Conservation (phyloP, 2,888 invertebrate genomes). For the Mycogona germanica region DNA sequence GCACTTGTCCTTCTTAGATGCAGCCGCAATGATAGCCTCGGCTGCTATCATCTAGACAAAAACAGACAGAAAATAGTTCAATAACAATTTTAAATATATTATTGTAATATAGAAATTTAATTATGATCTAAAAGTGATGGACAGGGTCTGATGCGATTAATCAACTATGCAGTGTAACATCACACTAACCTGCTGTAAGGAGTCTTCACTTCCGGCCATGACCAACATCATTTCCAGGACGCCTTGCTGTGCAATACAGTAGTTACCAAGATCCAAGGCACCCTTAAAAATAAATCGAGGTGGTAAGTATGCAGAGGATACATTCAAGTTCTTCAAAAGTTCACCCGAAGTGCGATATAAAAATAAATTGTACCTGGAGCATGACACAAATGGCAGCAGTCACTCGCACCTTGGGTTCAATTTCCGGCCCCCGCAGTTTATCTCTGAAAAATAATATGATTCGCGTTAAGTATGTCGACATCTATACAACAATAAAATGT, state of each 20-base stretch:
- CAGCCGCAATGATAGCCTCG: constrained; percentile 92
- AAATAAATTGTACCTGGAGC: constrained; percentile 39
- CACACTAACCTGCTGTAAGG: constrained; percentile 49
- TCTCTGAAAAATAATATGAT: constrained; percentile 38
- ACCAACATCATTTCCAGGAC: constrained; percentile 92
- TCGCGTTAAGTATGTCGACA: background rate
- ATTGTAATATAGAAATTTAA: too few relatives aligned
- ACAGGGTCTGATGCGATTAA: background rate
- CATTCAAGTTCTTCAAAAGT: background rate
- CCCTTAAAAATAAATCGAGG: constrained; percentile 42
- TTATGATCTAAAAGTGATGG: background rate
- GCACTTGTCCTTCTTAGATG: constrained; percentile 95
- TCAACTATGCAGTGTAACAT: background rate
- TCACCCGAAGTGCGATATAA: background rate
- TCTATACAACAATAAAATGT: background rate
- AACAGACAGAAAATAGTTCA: background rate
- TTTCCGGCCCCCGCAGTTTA: constrained; percentile 67
- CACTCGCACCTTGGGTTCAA: constrained; percentile 74
- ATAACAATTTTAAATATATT: background rate
- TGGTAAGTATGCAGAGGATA: background rate
- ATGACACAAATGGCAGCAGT: constrained; percentile 78
- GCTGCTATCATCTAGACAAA: constrained; percentile 74
- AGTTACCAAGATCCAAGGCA: constrained; percentile 84
- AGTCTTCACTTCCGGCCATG: constrained; percentile 89
- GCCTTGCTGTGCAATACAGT: constrained; percentile 51